Evolutionary conservation across 2,888 invertebrate species (phyloP), one percentile per base, ranked within the genome.

Genomic region (Dynastes tityus): DNA sequence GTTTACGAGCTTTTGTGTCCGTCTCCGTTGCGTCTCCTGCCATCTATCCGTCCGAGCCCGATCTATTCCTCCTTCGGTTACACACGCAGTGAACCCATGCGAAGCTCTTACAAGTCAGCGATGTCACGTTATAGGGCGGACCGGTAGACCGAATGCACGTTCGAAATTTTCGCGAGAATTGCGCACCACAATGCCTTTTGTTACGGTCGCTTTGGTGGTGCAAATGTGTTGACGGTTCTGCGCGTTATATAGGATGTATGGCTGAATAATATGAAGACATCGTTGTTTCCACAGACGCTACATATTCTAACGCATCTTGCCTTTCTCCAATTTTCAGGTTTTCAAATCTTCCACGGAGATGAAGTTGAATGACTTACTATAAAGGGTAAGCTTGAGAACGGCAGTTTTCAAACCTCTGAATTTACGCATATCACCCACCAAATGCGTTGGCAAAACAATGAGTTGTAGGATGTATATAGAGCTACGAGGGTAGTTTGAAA

Each of bases 71-170:
- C 27, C 29, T 32, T 13, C 29, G 11, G 32, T 32, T 13, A 13
- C 32, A 27, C 32, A 32, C 63, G 13, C 27, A 32, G 67, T 22
- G 3, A 67, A 49, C 49, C 9, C 67, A 8, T 22, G 67, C 45
- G 49, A 67, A 67, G 67, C 67, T 67, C 49, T 67, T 22, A 49
- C 45, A 67, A 67, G 67, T 45, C 67, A 22, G 49, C 22, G 11
- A 67, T 16, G 67, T 67, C 67, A 67, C 67, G 67, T 67, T 11
- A 67, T n/a, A 32, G 45, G 45, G 45, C 64, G 29, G 37, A 37
- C 5, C 37, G n/a, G 32, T 11, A 37, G 11, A 45, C 49, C 45
- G 22, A 67, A 45, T 45, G 45, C 67, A 67, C 45, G 27, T 63
- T 63, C 32, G 45, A 67, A 45, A 67, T 67, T 22, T 45, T 11